Base-by-base conservation (phyloP, 2,797 vertebrate genomes). In the Arnoldichthys spilopterus region DNA sequence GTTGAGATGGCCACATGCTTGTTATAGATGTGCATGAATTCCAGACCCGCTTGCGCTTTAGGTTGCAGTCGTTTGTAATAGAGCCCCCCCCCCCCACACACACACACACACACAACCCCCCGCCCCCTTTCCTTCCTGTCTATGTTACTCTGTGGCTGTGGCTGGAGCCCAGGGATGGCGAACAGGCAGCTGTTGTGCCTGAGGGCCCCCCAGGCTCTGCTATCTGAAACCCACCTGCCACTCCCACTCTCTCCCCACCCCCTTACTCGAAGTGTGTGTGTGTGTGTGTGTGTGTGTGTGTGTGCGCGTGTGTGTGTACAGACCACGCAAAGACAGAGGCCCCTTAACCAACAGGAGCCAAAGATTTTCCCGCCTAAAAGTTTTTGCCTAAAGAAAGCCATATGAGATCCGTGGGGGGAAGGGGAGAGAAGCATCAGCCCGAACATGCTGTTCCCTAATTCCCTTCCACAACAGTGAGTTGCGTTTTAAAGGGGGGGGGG, bases 161-260 rank as follows among this genome's bases (percentile, higher is more conserved):
- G 34, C 59, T 72, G 76, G 70, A 76, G 22, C 24, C 37, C 58
- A 62, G 54, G 80, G 75, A 73, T 61, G 5, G 40, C 64, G 30
- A 53, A 61, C 67, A 79, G 74, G 81, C 83, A 78, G 72, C 76
- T 81, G 82, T 82, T 83, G 76, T 77, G 70, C 73, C 68, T 47
- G 22, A 78, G 69, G 40, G 63, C 64, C 69, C 73, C 78, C 45
- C 62, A 76, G 16, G 37, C 71, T 59, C 74, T 82, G 79, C 72
- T 85, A 83, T 85, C 83, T 81, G 80, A 85, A 82, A 79, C 82
- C 83, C 73, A 37, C 45, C 76, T 56, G 78, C 80, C 80, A 66
- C 72, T 81, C 80, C 80, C 70, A 78, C 79, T 45, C 4, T 20
- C 56, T 26, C 43, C 62, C 74, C 74, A 56, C 51, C 62, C 51